Base-by-base conservation (phyloP, 2,797 vertebrate species). In the Semotilus atromaculatus region DNA sequence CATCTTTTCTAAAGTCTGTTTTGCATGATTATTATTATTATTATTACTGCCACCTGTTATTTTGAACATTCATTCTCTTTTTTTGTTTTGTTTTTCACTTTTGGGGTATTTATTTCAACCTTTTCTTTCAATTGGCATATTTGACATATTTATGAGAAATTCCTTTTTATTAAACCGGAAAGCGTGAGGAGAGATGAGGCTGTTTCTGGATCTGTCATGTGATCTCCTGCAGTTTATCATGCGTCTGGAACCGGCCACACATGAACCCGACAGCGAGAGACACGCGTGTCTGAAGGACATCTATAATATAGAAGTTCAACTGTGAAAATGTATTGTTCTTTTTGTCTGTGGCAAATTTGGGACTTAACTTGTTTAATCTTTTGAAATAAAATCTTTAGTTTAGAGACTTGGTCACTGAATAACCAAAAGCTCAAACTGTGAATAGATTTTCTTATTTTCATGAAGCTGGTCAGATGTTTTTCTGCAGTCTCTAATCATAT, bases 81-180 rank as follows among this genome's bases (percentile, higher is more conserved):
- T 67, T 55, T 6, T 0, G 3, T 2, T 34, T 76, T 66, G 64
- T 83, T 75, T 26, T 78, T 85, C 83, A 92, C 86, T 89, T 92
- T 64, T 85, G 81, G 87, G 88, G 86, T 92, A 91, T 91, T 92
- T 90, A 91, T 91, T 90, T 90, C 81, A 82, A 71, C 36, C 72
- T 88, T 88, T 91, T 86, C 89, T 88, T 87, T 90, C 84, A 89
- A 74, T 89, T 86, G 86, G 91, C 91, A 87, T 94, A 93, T 96
- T 93, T 94, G 93, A 90, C 84, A 91, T 95, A 94, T 95, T 95
- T 95, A 93, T 94, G 89, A 92, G 93, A 94, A 94, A 95, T 96
- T 95, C 94, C 95, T 94, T 88, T 87, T 60, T 36, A 82, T 88
- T 83, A 88, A 73, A n/a, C n/a, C n/a, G n/a, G n/a, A n/a, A 86